phyloP scores from a whole-genome alignment of 1,140 invertebrate species.

The Brachionus koreanus region DNA sequence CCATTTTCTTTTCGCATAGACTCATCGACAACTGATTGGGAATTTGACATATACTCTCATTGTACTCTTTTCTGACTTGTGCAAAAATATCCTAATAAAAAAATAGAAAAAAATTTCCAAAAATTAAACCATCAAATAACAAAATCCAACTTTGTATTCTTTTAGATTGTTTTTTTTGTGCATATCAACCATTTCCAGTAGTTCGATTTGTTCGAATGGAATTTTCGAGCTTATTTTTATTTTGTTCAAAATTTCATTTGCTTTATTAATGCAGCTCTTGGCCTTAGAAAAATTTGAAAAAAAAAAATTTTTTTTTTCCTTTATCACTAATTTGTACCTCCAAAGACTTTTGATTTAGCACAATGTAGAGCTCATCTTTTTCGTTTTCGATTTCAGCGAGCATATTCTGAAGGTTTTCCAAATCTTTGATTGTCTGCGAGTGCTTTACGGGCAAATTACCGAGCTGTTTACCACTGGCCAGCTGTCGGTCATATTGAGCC shows the following conservation, averaged over 20 bases:
- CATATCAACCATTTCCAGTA: not conserved
- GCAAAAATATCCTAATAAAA: not conserved
- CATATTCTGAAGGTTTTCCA: conserved; percentile 13
- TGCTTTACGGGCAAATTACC: conserved; percentile 23
- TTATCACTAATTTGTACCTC: no score
- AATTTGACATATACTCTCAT: not conserved
- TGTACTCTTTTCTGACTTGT: conserved; percentile 11
- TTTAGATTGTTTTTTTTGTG: conserved; percentile 41
- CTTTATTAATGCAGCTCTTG: not conserved
- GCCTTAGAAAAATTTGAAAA: not conserved
- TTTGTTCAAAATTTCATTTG: conserved; percentile 31
- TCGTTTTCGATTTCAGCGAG: conserved; percentile 6
- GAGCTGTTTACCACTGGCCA: not conserved
- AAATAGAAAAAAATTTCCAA: not conserved
- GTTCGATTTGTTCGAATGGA: not conserved
- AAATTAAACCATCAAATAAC: not conserved
- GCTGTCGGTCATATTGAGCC: conserved; percentile 41
- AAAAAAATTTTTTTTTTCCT: not conserved
- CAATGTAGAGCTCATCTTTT: conserved; percentile 30
- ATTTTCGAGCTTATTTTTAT: not conserved
- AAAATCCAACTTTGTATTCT: not conserved
- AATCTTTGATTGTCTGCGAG: not conserved
- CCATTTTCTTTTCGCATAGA: conserved; percentile 5
- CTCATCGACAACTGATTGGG: not conserved
- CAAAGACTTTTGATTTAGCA: conserved; percentile 42